Conservation (phyloP, 2,888 invertebrate species). For the Platycnemis pennipes region DNA sequence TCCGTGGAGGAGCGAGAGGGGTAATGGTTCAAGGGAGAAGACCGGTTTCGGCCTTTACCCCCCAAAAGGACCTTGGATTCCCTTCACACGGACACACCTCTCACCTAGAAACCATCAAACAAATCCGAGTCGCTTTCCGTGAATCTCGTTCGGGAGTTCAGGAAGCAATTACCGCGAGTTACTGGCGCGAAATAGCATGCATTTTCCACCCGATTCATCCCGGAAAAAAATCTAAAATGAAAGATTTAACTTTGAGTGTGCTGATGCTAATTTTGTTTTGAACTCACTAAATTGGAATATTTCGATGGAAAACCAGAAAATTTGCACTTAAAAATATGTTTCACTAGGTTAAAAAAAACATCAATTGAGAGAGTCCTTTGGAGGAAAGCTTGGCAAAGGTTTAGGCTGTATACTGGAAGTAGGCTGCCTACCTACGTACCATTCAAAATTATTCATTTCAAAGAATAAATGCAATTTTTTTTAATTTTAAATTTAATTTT, state of each 20-base stretch:
- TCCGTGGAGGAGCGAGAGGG: neutral
- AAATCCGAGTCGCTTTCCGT: neutral
- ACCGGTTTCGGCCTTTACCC: neutral
- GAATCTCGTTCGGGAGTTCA: neutral
- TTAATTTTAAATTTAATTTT: no score
- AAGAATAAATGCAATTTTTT: no score
- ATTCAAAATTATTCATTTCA: no score
- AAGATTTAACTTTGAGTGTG: no score
- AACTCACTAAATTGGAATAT: neutral
- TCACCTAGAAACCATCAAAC: neutral
- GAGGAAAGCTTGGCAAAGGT: no score
- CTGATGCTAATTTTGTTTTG: no score
- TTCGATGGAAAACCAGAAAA: neutral
- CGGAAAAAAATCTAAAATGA: no score
- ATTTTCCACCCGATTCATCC: no score
- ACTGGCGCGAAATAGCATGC: neutral
- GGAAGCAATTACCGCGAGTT: neutral
- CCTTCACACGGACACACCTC: neutral
- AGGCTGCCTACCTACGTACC: no score
- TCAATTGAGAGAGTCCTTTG: no score
- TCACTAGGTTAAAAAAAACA: no score
- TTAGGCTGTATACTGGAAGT: no score
- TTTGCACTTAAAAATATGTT: neutral
- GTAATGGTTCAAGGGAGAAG: neutral
- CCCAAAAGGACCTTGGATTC: neutral